Evolutionary conservation across 1,140 invertebrate genomes (phyloP).

Genomic region (Drosophila funebris): DNA sequence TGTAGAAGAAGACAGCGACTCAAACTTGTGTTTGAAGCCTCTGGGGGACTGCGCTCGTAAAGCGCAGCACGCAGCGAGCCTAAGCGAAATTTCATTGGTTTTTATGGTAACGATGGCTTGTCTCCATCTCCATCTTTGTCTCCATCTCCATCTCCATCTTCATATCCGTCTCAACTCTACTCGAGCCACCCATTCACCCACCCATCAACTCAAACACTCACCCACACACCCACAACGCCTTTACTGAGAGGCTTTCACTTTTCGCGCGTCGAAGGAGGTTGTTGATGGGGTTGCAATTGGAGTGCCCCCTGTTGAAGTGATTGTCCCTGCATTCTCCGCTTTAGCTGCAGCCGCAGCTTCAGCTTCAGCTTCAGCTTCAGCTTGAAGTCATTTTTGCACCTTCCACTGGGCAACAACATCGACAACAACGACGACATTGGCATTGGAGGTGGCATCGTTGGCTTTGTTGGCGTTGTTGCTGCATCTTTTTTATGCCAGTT

Average conservation of each 20-base stretch:
- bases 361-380: background rate
- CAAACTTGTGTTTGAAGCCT: background rate
- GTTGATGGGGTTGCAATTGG: constrained; percentile 22
- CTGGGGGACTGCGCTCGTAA: constrained; percentile 50
- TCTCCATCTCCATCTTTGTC: background rate
- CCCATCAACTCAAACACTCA: too few species aligned
- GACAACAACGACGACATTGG: constrained; percentile 37
- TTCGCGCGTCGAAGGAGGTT: constrained; percentile 26
- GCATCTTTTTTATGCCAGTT: too few species aligned
- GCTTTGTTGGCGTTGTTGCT: too few species aligned
- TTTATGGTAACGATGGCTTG: constrained; percentile 54
- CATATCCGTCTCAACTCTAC: background rate
- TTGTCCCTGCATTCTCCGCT: background rate
- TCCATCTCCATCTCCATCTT: background rate
- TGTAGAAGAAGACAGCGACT: background rate
- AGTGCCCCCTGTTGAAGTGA: constrained; percentile 3
- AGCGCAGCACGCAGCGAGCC: constrained; percentile 50
- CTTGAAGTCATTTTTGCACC: constrained; percentile 38
- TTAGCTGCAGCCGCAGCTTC: background rate
- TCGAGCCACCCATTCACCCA: too few species aligned
- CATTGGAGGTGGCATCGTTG: constrained; percentile 2
- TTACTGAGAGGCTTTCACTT: constrained; percentile 30
- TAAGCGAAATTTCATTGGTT: constrained; percentile 77
- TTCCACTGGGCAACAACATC: constrained; percentile 5
- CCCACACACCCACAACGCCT: too few species aligned